phyloP scores from a whole-genome alignment of 2,113 vertebrate genomes.

The Mesoclemmys tuberculata region DNA sequence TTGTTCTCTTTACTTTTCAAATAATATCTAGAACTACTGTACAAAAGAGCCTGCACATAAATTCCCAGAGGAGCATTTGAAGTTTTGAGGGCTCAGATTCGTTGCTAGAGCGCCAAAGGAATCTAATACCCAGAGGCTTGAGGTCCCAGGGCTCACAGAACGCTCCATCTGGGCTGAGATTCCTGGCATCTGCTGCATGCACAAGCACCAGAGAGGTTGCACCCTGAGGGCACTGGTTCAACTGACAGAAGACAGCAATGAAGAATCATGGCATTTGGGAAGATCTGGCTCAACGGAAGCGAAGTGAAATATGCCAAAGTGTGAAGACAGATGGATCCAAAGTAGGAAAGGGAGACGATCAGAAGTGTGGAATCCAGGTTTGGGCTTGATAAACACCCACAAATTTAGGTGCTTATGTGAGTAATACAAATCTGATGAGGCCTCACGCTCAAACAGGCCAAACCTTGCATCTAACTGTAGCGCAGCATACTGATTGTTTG shows the following conservation, averaged over 20 bases:
- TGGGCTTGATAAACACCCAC: not conserved
- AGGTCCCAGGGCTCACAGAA: rapidly evolving
- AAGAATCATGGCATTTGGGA: not conserved
- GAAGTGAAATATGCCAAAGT: not conserved
- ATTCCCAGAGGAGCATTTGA: not conserved
- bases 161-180: not conserved
- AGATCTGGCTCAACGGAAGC: not conserved
- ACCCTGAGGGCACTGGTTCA: not conserved
- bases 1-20: not conserved
- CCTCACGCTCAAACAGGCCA: not conserved
- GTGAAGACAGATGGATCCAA: not conserved
- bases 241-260: not conserved
- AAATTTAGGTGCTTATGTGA: not conserved
- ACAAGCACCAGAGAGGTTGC: not conserved
- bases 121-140: not conserved
- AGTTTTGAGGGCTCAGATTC: not conserved
- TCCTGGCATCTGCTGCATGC: not conserved
- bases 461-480: rapidly evolving
- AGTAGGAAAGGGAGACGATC: not conserved
- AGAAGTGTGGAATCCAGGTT: not conserved
- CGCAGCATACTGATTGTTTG: not conserved
- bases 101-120: not conserved
- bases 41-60: not conserved
- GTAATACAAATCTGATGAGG: not conserved
- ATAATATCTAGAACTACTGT: not conserved